A percentile compares a stretch with the other conserved stretches of the same genome.
Conservation (phyloP, 2,888 invertebrate genomes). For the Andrena trimmerana region DNA sequence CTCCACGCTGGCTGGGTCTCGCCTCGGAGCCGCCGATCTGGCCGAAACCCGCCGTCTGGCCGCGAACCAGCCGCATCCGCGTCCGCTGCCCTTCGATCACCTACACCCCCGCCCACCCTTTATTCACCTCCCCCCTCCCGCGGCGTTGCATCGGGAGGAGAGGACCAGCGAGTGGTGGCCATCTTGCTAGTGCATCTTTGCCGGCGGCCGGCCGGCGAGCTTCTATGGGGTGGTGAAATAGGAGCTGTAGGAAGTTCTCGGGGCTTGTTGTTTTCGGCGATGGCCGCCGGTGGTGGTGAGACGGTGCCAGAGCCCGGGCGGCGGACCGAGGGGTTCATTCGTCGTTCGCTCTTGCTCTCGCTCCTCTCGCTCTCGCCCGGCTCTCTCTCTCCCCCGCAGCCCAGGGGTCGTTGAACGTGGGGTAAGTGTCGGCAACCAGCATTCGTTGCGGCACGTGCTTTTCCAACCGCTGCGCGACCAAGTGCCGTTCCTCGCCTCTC, state of each 20-base stretch:
- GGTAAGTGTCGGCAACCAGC: slow-evolving; percentile 66
- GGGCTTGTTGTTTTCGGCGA: slow-evolving; percentile 52
- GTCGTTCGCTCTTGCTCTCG: slow-evolving; percentile 34
- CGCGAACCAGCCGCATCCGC: slow-evolving; percentile 39
- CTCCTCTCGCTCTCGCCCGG: slow-evolving; percentile 14
- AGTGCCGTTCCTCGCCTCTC: slow-evolving; percentile 19
- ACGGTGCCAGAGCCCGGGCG: slow-evolving; percentile 53
- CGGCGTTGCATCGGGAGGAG: slow-evolving; percentile 24
- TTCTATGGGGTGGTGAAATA: background rate
- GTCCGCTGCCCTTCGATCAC: slow-evolving; percentile 9
- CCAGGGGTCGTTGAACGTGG: slow-evolving; percentile 73
- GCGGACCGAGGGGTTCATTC: slow-evolving; percentile 23
- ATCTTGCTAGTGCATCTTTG: slow-evolving; percentile 62
- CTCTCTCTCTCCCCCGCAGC: slow-evolving; percentile 36
- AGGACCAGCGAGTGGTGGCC: slow-evolving; percentile 56
- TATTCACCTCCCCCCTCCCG: slow-evolving; percentile 2
- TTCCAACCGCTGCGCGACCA: slow-evolving; percentile 37
- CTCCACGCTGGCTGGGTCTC: slow-evolving; percentile 79
- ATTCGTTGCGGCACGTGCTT: slow-evolving; percentile 67
- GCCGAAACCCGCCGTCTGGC: slow-evolving; percentile 40
- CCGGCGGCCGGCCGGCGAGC: background rate
- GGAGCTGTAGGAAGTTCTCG: slow-evolving; percentile 2
- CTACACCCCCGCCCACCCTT: background rate
- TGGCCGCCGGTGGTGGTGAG: slow-evolving; percentile 46
- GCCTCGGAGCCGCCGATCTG: slow-evolving; percentile 71